Evolutionary conservation across 2,888 invertebrate genomes (phyloP).

Genomic region (Tipula lateralis): DNA sequence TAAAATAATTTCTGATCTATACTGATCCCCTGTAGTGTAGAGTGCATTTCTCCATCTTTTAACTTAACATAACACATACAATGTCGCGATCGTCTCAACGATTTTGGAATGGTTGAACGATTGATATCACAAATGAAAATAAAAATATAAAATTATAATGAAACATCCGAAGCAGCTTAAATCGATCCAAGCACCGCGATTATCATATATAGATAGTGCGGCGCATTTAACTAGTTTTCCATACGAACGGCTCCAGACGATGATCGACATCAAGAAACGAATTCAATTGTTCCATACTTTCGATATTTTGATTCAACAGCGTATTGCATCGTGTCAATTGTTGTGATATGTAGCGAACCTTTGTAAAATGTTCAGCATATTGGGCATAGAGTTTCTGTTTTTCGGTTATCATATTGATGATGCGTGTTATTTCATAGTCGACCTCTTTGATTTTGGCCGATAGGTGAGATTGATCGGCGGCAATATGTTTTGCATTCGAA

Average conservation of each 20-base stretch:
- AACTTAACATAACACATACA: not conserved
- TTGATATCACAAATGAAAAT: not conserved
- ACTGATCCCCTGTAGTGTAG: not conserved
- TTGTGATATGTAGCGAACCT: constrained; percentile 76
- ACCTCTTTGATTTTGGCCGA: constrained; percentile 73
- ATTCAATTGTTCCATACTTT: constrained; percentile 80
- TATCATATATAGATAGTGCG: not conserved
- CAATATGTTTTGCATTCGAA: constrained; percentile 74
- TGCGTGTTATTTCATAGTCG: constrained; percentile 65
- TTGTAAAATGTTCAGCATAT: constrained; percentile 77
- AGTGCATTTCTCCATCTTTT: not conserved
- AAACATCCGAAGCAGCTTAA: not conserved
- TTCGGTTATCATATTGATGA: constrained; percentile 68
- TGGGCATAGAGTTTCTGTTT: constrained; percentile 78
- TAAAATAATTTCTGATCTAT: not conserved
- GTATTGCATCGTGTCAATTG: constrained; percentile 78
- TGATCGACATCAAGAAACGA: constrained; percentile 74
- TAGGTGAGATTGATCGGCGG: constrained; percentile 71
- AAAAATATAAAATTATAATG: not conserved
- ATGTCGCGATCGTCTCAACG: not conserved
- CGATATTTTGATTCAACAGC: constrained; percentile 75
- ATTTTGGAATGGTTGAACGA: not conserved
- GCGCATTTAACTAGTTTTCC: constrained; percentile 62
- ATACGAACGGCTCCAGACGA: constrained; percentile 80
- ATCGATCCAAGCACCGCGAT: not conserved